These are phyloP conservation scores for Archilochus colubris DNA, from an alignment of 2,113 vertebrate species.

Conservation along the genomic window DNA sequence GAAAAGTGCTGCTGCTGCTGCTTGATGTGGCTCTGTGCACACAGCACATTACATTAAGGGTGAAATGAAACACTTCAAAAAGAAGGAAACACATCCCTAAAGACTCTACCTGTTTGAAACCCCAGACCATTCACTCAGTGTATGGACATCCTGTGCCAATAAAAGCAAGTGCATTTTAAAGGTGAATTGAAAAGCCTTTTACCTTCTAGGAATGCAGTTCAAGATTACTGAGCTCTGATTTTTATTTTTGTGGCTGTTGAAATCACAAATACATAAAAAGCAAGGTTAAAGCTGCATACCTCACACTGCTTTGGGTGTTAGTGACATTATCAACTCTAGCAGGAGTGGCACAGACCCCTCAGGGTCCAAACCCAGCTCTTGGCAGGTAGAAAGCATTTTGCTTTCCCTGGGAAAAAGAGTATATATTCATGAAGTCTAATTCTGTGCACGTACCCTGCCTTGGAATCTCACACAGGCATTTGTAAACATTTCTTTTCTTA, in stretches of 20 bases:
- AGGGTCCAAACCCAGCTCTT: conserved; percentile 22
- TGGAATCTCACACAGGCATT: conserved; percentile 1
- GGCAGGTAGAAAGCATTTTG: conserved; percentile 24
- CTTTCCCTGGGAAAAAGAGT: not conserved
- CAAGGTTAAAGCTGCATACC: conserved; percentile 27
- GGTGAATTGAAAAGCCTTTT: conserved; percentile 13
- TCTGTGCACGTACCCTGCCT: not conserved
- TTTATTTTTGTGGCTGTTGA: conserved; percentile 23
- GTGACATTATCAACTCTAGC: conserved; percentile 49
- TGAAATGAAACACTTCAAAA: conserved; percentile 26
- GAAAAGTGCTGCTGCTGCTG: not conserved
- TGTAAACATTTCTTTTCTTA: conserved; percentile 13
- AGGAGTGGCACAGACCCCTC: not conserved
- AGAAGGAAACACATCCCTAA: conserved; percentile 26
- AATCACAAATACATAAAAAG: conserved; percentile 4
- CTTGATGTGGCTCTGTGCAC: conserved; percentile 16
- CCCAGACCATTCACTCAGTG: not conserved
- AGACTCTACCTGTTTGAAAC: conserved; percentile 33
- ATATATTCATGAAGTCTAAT: not conserved
- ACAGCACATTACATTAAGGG: not conserved
- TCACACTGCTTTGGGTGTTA: conserved; percentile 19
- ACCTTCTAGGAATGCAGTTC: conserved; percentile 38
- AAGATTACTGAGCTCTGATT: conserved; percentile 5
- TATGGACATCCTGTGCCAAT: not conserved
- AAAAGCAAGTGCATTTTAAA: not conserved